Conservation (phyloP, 2,113 vertebrate species). For the Brachypteracias leptosomus region DNA sequence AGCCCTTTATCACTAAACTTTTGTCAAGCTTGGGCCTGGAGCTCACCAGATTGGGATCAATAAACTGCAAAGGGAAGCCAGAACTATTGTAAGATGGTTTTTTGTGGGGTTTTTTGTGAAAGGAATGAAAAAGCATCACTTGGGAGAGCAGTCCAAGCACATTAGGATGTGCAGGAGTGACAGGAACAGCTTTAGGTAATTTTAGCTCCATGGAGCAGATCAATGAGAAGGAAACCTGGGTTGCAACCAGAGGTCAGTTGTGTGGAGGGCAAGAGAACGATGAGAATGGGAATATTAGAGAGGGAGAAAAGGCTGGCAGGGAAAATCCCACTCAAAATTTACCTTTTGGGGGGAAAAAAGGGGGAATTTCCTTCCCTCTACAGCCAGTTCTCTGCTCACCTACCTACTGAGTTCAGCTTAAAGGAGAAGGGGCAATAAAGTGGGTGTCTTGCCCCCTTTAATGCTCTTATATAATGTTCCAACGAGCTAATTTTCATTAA, state of each 20-base stretch:
- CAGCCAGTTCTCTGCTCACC: not conserved
- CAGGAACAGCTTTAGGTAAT: not conserved
- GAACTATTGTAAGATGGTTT: not conserved
- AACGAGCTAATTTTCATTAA: not conserved
- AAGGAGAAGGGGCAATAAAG: not conserved
- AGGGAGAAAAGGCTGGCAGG: not conserved
- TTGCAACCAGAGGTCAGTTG: not conserved
- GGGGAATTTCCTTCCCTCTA: not conserved
- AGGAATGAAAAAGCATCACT: not conserved
- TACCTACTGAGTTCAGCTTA: not conserved
- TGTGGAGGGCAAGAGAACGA: not conserved
- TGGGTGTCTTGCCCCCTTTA: no score
- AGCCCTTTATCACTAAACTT: not conserved
- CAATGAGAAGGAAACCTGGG: not conserved
- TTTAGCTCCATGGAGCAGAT: not conserved
- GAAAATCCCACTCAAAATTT: not conserved
- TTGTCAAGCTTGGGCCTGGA: not conserved
- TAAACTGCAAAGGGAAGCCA: not conserved
- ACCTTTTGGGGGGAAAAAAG: fast-evolving
- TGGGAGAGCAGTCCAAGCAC: not conserved
- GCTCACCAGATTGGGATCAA: not conserved
- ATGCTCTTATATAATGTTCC: not conserved
- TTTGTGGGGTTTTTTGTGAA: not conserved
- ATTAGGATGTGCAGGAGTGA: not conserved
- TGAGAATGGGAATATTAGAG: not conserved